These are phyloP conservation scores for Piscicola geometra DNA, from an alignment of 2,888 invertebrate species.

Conservation along the genomic window DNA sequence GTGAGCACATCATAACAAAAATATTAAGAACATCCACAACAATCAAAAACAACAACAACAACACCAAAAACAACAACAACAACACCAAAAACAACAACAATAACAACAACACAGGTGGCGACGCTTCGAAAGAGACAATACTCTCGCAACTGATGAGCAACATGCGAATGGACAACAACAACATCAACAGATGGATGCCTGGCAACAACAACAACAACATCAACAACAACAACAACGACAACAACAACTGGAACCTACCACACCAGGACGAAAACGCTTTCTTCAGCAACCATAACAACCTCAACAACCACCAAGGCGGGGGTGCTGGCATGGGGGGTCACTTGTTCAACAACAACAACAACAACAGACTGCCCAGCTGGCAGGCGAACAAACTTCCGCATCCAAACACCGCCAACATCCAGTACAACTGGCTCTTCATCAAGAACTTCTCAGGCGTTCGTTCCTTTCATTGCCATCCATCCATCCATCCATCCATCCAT, in stretches of 20 bases:
- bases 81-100: neutral
- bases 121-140: conserved; percentile 16
- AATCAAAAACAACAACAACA: neutral
- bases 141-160: conserved; percentile 25
- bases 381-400: conserved; percentile 21
- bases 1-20: too few species aligned
- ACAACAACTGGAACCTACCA: conserved; percentile 12
- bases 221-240: conserved; percentile 5
- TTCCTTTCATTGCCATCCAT: neutral
- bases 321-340: neutral
- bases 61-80: neutral
- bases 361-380: neutral
- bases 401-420: conserved; percentile 22
- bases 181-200: conserved; percentile 17
- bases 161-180: conserved; percentile 27
- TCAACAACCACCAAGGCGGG: too few species aligned
- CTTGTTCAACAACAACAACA: conserved; percentile 20
- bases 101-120: conserved; percentile 13
- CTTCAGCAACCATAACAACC: neutral
- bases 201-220: conserved; percentile 20
- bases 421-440: conserved; percentile 31
- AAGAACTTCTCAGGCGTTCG: conserved; percentile 27
- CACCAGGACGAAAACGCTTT: neutral
- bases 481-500: neutral
- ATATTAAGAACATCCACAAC: too few species aligned